Evolutionary conservation across 2,888 invertebrate genomes (phyloP).

Genomic region (Patella caerulea): DNA sequence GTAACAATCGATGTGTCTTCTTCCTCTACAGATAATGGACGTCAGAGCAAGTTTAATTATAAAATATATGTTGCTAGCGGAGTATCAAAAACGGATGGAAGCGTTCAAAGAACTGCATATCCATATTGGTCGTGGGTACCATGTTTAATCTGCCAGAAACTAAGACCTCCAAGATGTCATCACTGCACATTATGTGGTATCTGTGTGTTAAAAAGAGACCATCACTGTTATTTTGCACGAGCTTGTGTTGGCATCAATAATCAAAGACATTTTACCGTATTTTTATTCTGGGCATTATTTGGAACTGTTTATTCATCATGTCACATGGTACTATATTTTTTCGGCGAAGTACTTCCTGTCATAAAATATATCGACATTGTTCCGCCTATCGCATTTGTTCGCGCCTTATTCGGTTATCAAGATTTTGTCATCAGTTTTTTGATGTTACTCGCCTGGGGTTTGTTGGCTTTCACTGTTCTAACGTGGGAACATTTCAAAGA

Average conservation of each 20-base stretch:
- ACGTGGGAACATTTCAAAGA: conserved; percentile 45
- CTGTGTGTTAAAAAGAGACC: conserved; percentile 67
- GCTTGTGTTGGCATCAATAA: conserved; percentile 64
- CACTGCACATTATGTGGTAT: conserved; percentile 61
- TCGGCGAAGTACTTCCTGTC: conserved; percentile 31
- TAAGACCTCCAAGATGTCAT: conserved; percentile 64
- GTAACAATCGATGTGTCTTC: conserved; percentile 26
- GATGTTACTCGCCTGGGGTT: conserved; percentile 48
- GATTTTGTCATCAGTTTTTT: conserved; percentile 36
- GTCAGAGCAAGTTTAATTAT: conserved; percentile 9
- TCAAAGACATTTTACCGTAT: conserved; percentile 62
- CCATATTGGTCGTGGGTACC: conserved; percentile 68
- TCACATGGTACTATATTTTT: conserved; percentile 38
- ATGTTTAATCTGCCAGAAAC: conserved; percentile 56
- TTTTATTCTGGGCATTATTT: conserved; percentile 57
- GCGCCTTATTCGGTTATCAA: conserved; percentile 44
- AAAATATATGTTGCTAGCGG: conserved; percentile 29
- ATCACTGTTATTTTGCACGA: conserved; percentile 67
- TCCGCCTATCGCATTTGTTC: conserved; percentile 47
- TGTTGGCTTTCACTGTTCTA: conserved; percentile 46
- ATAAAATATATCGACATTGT: conserved; percentile 46
- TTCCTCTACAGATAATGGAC: conserved; percentile 15
- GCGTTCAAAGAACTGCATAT: conserved; percentile 44
- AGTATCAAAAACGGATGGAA: conserved; percentile 22
- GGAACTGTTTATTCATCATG: conserved; percentile 47